Evolutionary conservation across 2,888 invertebrate species (phyloP), one percentile per base, ranked within the genome.

Genomic region (Platycheirus albimanus): DNA sequence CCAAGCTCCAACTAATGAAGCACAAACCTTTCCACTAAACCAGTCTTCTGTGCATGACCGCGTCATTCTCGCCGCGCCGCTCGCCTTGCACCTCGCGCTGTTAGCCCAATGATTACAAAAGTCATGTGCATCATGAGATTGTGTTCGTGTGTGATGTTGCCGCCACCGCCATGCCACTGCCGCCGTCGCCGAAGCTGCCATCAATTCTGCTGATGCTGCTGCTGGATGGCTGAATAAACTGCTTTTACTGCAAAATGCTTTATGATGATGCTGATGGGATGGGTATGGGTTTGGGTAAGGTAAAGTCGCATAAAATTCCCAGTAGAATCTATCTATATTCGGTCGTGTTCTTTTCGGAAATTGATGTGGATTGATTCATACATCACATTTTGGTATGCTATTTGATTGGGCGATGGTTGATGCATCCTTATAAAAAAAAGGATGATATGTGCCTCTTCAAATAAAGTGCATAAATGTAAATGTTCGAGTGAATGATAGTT

Each of bases 311-410:
- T 78, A 47, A 83, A 78, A 83, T 78, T 78, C 69, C 74, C 78
- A 63, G 28, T 74, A 72, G 83, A 78, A 74, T 74, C 78, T 58
- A 74, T 83, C 83, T 58, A 69, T 58, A 69, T 74, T 78, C 56
- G 67, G 72, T 83, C 69, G 61, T 78, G 78, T 74, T 74, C 77
- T 70, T 41, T 76, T 58, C 56, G 72, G 78, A 83, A 83, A 78
- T 78, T 83, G 81, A 81, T 81, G 81, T 67, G 81, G 77, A 81
- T 81, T 76, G 83, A 83, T 83, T 83, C 77, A 78, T 69, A 64
- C 78, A 72, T 74, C 64, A 64, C 78, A 72, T 74, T 56, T 36
- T 64, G 83, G 61, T 58, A 70, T 75, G 79, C 74, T 69, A 80
- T 80, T 80, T 74, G 69, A 71, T 69, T 72, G 70, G 51, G 43